Conservation (phyloP, 64 coral and sea anemone species). For the Montipora foliosa region DNA sequence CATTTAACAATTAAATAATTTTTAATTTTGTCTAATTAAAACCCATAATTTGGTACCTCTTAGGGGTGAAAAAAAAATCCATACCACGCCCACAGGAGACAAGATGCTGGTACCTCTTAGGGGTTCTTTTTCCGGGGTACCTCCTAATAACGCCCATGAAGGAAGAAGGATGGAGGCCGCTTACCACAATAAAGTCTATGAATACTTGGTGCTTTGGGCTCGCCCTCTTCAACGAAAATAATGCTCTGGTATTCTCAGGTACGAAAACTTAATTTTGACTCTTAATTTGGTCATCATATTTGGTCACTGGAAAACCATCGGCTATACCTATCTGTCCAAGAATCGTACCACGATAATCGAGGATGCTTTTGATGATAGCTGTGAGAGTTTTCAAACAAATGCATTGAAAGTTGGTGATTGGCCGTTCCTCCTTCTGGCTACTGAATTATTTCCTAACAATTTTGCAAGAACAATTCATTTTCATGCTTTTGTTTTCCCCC, state of each 20-base stretch:
- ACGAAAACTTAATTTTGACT: neutral
- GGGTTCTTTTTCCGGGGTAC: neutral
- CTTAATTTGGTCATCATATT: neutral
- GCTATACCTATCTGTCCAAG: neutral
- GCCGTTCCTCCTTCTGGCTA: neutral
- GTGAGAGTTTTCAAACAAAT: neutral
- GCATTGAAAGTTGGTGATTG: neutral
- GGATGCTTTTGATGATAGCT: neutral
- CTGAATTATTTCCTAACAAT: neutral
- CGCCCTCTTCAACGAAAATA: neutral
- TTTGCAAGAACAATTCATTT: no score
- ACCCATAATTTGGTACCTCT: no score
- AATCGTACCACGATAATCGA: neutral
- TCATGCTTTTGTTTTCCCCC: neutral
- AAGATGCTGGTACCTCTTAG: no score
- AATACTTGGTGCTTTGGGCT: neutral
- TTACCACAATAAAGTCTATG: neutral
- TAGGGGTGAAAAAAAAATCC: no score
- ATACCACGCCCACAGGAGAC: no score
- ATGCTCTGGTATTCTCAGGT: neutral
- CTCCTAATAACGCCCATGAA: neutral
- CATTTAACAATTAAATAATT: no score
- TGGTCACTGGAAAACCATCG: neutral
- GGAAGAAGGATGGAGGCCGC: neutral
- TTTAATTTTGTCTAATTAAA: no score